Evolutionary conservation across 23 tunicate genomes (phyloP), one percentile per base, ranked within the genome.

Genomic region (Trididemnum clinides): DNA sequence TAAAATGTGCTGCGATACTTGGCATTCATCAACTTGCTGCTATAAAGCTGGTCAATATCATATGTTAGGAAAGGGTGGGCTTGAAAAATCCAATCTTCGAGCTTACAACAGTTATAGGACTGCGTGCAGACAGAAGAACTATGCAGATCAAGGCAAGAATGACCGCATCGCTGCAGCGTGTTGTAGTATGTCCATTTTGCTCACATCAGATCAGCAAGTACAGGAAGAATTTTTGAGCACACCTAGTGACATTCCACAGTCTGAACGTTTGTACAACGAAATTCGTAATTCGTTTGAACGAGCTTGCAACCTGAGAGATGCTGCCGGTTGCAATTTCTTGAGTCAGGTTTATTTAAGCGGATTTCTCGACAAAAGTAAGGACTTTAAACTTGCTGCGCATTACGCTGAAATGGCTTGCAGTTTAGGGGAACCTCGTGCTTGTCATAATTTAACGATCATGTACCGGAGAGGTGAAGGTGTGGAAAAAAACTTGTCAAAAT

Each of bases 401-500:
- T 92, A 65, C 70, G 97, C 92, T 0, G 92, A 92, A 39, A 73
- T 79, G 70, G 86, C 98, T 1, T 93, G 98, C 72, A 90, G 84
- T 5, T 58, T 88, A 44, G 93, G 93, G 4, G 83, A 88, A 36
- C 71, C 84, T 0, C 28, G 39, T 4, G 93, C 90, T 44, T 93
- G 98, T 50, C 92, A 93, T 69, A 93, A 93, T 39, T 27, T 93
- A 25, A 37, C 84, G 1, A 49, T 88, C 15, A 93, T 93, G 98
- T 64, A 93, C 76, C 50, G 57, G 25, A 39, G 90, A 27, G 98
- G 98, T 0, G 98, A 93, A 29, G 98, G 98, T 1, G 98, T 88
- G 0, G 75, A 64, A 28, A 79, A 88, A 39, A 50, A 64, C 62
- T 7, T 33, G 1, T 66, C 78, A 32, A 84, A 81, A 74, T 81